Evolutionary conservation across 1,140 invertebrate species (phyloP), one percentile per base, ranked within the genome.

Genomic region (Himalopsyche phryganea): DNA sequence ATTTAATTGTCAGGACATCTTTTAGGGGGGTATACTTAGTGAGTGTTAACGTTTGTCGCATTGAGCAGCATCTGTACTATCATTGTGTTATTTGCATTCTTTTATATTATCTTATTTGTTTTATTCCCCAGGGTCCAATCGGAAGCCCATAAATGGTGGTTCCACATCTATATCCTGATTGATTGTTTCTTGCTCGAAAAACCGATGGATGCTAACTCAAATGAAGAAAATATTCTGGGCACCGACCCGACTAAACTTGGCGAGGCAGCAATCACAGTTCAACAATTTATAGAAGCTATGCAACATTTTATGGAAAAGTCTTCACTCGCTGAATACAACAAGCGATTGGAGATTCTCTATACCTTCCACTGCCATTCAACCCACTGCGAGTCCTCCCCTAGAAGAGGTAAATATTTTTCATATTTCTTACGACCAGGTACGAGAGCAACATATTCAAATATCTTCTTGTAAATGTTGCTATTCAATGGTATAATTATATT

Each of bases 241-340:
- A 18, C 45, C 11, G 10, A 40, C 14, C 7, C 13, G 15, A 44
- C 40, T 19, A 17, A 19, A 28, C 23, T 9, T 3, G 9, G 23
- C 17, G n/a, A 19, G 2, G 33, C 4, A 14, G 18, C 44, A 9
- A 54, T 60, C 35, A 60, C 65, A 0, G 38, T 69, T 0, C 56
- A 68, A 5, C 70, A 78, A 53, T 71, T 83, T 11, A 76, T 84
- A 4, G 67, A 75, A 28, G 78, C 83, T 1, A 68, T 98, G 14
- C 85, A 89, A 52, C 81, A 86, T 52, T 96, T 96, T 67, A 86
- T 99, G 68, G 92, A 93, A 66, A 83, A 83, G 35, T 89, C 92
- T 0, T 79, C 86, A 18, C 71, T 98, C 1, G 92, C 87, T 0
- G 92, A 98, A 71, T 98, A 88, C 68, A 72, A 86, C 40, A 73